Conservation (phyloP, 2,888 invertebrate species). For the Cheilosia vernalis region DNA sequence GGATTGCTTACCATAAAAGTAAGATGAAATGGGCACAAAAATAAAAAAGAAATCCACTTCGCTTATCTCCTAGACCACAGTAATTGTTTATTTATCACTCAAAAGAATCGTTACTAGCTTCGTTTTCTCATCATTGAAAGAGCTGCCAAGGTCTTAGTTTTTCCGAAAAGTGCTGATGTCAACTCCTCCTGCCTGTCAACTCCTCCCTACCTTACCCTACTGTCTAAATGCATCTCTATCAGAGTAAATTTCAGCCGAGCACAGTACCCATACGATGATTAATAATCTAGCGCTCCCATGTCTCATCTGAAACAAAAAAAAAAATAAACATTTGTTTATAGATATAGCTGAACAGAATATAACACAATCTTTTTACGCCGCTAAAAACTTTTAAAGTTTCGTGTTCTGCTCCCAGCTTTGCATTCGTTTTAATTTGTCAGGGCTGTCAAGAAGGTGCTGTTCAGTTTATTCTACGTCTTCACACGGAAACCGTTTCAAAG, state of each 20-base stretch:
- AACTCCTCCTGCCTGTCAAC: too few relatives aligned
- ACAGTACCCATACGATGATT: constrained; percentile 14
- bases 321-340: constrained; percentile 14
- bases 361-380: constrained; percentile 27
- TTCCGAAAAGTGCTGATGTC: too few relatives aligned
- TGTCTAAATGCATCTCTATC: background rate
- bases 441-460: constrained; percentile 39
- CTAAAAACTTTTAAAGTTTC: constrained; percentile 26
- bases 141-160: too few relatives aligned
- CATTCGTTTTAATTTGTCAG: constrained; percentile 39
- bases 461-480: background rate
- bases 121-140: too few relatives aligned
- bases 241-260: constrained; percentile 50
- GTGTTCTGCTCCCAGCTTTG: constrained; percentile 16
- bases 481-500: background rate
- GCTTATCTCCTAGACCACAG: too few relatives aligned
- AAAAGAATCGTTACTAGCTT: too few relatives aligned
- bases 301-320: background rate
- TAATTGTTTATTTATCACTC: too few relatives aligned
- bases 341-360: background rate
- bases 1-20: too few relatives aligned
- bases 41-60: too few relatives aligned
- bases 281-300: constrained; percentile 11
- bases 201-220: too few relatives aligned
- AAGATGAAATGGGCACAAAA: too few relatives aligned